These are phyloP conservation scores for Crossocerus cetratus DNA, from an alignment of 2,888 invertebrate species.

Conservation along the genomic window DNA sequence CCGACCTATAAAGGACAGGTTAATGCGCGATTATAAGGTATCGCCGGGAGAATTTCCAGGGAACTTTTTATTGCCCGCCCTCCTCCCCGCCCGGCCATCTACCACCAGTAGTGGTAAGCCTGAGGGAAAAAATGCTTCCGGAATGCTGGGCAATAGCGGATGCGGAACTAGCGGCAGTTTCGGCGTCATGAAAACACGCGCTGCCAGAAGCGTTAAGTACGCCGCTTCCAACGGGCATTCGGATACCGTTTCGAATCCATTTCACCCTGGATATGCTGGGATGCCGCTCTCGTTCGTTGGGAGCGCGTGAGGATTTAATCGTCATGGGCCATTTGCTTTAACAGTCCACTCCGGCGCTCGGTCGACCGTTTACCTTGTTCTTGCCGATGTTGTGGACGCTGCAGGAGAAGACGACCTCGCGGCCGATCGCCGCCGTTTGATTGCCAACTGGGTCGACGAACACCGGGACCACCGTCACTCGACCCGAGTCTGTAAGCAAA, in stretches of 20 bases:
- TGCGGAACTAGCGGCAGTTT: neutral
- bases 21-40: neutral
- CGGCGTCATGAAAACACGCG: neutral
- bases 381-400: constrained; percentile 74
- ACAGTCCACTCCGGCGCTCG: constrained; percentile 8
- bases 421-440: constrained; percentile 74
- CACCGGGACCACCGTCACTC: constrained; percentile 62
- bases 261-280: constrained; percentile 7
- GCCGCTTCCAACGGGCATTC: neutral
- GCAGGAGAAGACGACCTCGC: constrained; percentile 74
- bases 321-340: constrained; percentile 13
- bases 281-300: neutral
- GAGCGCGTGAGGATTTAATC: constrained; percentile 35
- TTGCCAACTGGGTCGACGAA: constrained; percentile 73
- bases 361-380: constrained; percentile 66
- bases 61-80: neutral
- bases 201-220: constrained; percentile 7
- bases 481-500: constrained; percentile 65
- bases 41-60: neutral
- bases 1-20: neutral
- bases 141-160: neutral
- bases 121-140: neutral
- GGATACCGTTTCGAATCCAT: neutral
- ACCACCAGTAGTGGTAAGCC: neutral
- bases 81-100: too few species aligned